A percentile compares a stretch with the other conserved stretches of the same genome.
Evolutionary conservation across 2,888 invertebrate species (phyloP).

Genomic region (Teinopalpus imperialis): DNA sequence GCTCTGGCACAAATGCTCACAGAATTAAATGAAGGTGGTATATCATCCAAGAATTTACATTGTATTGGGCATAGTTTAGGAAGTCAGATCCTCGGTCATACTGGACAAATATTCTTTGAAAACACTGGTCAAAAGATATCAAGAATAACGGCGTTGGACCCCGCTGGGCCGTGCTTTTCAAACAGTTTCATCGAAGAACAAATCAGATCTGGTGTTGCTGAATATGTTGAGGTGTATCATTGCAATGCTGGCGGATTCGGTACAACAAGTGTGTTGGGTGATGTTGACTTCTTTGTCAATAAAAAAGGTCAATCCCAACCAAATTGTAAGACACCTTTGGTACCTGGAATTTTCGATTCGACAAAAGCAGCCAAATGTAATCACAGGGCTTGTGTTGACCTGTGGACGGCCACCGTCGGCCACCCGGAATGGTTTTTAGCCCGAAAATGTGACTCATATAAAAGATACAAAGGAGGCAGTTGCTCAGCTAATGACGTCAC

Average conservation of each 20-base stretch:
- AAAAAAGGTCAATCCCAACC: constrained; percentile 82
- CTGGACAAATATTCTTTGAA: constrained; percentile 53
- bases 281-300: constrained; percentile 83
- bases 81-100: constrained; percentile 61
- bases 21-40: constrained; percentile 46
- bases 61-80: constrained; percentile 71
- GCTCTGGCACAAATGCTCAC: constrained; percentile 57
- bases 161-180: constrained; percentile 72
- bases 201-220: constrained; percentile 78
- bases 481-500: constrained; percentile 52
- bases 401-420: constrained; percentile 61
- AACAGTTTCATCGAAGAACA: constrained; percentile 63
- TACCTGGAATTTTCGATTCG: constrained; percentile 62
- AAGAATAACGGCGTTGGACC: constrained; percentile 66
- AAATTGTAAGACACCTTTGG: constrained; percentile 64
- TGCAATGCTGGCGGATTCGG: constrained; percentile 81
- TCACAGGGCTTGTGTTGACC: constrained; percentile 60
- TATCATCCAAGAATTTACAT: constrained; percentile 58
- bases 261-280: constrained; percentile 72
- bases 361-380: constrained; percentile 65
- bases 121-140: constrained; percentile 52
- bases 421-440: constrained; percentile 55
- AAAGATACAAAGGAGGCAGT: constrained; percentile 48
- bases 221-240: constrained; percentile 83
- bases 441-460: constrained; percentile 59